phyloP scores from a whole-genome alignment of 1,140 invertebrate genomes.

The Patella vulgata region DNA sequence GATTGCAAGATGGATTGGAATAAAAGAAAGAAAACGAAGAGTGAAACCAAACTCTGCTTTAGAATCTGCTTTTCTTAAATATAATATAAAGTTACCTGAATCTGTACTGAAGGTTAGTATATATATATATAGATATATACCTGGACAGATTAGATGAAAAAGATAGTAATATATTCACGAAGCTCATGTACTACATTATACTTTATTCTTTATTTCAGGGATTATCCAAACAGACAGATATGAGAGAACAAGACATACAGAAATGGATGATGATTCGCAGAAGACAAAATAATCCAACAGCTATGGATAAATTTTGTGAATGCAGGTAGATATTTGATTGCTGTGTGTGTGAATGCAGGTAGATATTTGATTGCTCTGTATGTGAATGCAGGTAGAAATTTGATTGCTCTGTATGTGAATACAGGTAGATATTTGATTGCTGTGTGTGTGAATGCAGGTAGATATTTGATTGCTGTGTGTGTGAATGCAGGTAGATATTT shows the following conservation, averaged over 20 bases:
- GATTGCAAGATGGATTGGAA: constrained; percentile 32
- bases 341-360: too few relatives aligned
- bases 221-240: constrained; percentile 81
- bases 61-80: constrained; percentile 35
- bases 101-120: constrained; percentile 29
- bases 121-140: background rate
- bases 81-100: constrained; percentile 20
- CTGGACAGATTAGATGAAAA: too few relatives aligned
- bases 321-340: too few relatives aligned
- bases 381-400: constrained; percentile 48
- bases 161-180: background rate
- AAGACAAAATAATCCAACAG: constrained; percentile 85
- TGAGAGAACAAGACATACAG: constrained; percentile 86
- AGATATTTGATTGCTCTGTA: constrained; percentile 18
- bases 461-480: constrained; percentile 7
- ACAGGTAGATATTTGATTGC: constrained; percentile 49
- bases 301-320: constrained; percentile 89
- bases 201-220: constrained; percentile 31
- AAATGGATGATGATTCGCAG: constrained; percentile 85
- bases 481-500: background rate
- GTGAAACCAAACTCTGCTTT: constrained; percentile 20
- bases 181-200: too few relatives aligned
- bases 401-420: background rate
- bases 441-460: constrained; percentile 44
- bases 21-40: constrained; percentile 27